Percentiles rank a stretch among this genome's conserved stretches.
phyloP scores from a whole-genome alignment of 2,113 vertebrate genomes.

The Forbesichthys papilliferus region DNA sequence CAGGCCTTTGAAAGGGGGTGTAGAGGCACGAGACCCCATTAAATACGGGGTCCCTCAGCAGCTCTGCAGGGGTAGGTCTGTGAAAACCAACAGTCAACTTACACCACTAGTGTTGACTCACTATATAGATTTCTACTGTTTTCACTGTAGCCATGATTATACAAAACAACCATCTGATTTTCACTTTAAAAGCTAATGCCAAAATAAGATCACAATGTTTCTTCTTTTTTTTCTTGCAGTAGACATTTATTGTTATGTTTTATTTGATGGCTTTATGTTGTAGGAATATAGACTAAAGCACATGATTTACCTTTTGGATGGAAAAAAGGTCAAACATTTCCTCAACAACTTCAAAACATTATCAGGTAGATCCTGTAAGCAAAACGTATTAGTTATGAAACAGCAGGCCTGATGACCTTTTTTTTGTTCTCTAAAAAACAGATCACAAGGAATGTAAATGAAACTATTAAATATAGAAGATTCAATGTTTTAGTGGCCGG shows the following conservation, averaged over 20 bases:
- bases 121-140: not conserved
- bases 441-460: not conserved
- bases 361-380: conserved; percentile 84
- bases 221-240: not conserved
- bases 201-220: not conserved
- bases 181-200: not conserved
- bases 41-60: conserved; percentile 84
- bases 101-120: not conserved
- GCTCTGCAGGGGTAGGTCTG: conserved; percentile 85
- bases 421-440: not conserved
- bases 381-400: conserved; percentile 16
- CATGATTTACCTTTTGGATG: conserved; percentile 85
- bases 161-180: no score
- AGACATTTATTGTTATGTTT: conserved; percentile 2
- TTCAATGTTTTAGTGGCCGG: not conserved
- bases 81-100: not conserved
- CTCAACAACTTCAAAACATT: conserved; percentile 81
- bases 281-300: not conserved
- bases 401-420: not conserved
- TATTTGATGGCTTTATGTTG: not conserved
- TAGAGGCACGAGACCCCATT: conserved; percentile 80
- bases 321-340: conserved; percentile 91
- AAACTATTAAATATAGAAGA: not conserved
- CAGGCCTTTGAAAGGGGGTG: conserved; percentile 80
- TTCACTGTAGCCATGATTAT: not conserved